These are phyloP conservation scores for Oreocharis arfaki DNA, from an alignment of 2,113 vertebrate genomes.

Conservation along the genomic window DNA sequence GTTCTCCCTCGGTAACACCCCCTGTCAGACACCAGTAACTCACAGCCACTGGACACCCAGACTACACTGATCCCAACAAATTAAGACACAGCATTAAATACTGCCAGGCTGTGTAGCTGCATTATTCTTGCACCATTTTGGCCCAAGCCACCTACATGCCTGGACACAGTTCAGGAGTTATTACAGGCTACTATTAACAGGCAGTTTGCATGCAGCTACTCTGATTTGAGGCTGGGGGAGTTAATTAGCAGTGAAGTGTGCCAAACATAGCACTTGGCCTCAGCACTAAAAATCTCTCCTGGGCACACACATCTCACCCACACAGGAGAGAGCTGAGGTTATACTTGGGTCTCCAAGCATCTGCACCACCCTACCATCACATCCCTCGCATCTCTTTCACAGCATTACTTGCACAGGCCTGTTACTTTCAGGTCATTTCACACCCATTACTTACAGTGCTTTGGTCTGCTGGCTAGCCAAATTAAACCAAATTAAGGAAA, in stretches of 20 bases:
- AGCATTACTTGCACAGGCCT: not conserved
- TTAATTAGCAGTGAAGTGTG: not conserved
- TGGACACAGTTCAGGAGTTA: not conserved
- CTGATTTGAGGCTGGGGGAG: not conserved
- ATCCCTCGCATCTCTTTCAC: not conserved
- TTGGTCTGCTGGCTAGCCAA: not conserved
- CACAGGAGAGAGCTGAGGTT: not conserved
- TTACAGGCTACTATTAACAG: not conserved
- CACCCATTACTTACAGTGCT: not conserved
- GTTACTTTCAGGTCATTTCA: not conserved
- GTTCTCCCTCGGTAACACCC: not conserved
- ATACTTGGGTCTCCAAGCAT: not conserved
- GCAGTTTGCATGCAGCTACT: not conserved
- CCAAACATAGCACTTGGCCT: not conserved
- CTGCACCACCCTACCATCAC: not conserved
- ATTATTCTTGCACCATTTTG: not conserved
- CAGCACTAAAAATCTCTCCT: not conserved
- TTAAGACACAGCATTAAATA: not conserved
- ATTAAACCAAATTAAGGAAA: not conserved
- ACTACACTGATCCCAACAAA: not conserved
- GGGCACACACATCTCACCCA: not conserved
- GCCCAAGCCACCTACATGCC: not conserved
- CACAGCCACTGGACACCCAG: not conserved
- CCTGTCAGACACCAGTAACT: not conserved
- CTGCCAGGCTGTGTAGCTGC: not conserved